Conservation (phyloP, 2,888 invertebrate genomes). For the Mongoloraphidia duomilia region DNA sequence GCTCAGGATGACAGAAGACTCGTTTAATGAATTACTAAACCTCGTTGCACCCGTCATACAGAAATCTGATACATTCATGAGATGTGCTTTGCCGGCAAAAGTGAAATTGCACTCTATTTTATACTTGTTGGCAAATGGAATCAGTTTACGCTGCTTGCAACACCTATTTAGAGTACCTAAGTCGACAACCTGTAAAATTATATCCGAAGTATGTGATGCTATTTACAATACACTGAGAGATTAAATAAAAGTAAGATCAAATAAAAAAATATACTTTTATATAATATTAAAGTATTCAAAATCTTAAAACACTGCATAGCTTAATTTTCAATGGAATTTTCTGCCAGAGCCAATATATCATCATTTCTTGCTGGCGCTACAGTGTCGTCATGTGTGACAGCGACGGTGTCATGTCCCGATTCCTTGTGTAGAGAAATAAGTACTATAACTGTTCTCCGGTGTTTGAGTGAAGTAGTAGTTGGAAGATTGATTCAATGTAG, state of each 20-base stretch:
- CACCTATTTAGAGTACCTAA: conserved; percentile 17
- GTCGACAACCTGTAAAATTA: conserved; percentile 15
- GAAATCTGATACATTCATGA: conserved; percentile 17
- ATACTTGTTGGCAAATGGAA: conserved; percentile 19
- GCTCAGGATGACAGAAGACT: conserved; percentile 13
- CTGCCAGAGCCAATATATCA: too few relatives aligned
- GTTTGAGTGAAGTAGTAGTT: too few relatives aligned
- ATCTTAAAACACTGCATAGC: background rate
- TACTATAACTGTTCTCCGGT: too few relatives aligned
- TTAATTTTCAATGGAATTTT: background rate
- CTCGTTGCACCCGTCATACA: conserved; percentile 15
- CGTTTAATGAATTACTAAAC: conserved; percentile 15
- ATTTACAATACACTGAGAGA: conserved; percentile 10
- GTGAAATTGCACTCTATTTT: conserved; percentile 20
- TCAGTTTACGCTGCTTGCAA: conserved; percentile 15
- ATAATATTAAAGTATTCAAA: background rate
- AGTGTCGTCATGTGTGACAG: too few relatives aligned
- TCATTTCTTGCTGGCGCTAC: too few relatives aligned
- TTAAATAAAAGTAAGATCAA: background rate
- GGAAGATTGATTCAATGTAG: too few relatives aligned
- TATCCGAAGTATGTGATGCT: conserved; percentile 19
- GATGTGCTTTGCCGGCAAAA: conserved; percentile 19
- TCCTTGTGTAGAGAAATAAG: too few relatives aligned
- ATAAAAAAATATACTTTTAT: background rate
- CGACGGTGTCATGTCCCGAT: too few relatives aligned